A percentile compares a stretch with the other conserved stretches of the same genome.
Evolutionary conservation across 1,140 invertebrate species (phyloP).

Genomic region (Sinonovacula constricta): DNA sequence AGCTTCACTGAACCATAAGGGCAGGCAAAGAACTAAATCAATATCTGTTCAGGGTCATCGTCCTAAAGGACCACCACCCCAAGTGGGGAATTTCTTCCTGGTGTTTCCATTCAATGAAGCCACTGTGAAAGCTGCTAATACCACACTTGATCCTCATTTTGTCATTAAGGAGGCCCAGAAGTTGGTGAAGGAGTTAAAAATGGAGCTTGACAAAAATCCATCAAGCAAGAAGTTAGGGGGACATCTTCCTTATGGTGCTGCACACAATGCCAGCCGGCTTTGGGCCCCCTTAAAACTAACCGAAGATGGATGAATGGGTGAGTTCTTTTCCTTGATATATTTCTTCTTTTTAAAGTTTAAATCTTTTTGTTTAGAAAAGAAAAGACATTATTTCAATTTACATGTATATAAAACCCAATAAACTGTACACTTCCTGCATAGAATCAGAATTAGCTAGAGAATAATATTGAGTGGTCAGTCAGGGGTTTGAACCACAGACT

Average conservation of each 20-base stretch:
- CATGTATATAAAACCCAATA: too few species aligned
- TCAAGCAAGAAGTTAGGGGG: conserved; percentile 47
- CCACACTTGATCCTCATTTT: conserved; percentile 62
- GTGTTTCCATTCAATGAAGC: conserved; percentile 74
- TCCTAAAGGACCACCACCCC: conserved; percentile 55
- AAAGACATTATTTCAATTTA: too few species aligned
- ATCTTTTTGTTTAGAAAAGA: too few species aligned
- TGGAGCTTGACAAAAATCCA: conserved; percentile 44
- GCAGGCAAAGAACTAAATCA: conserved; percentile 13
- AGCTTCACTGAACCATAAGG: not conserved
- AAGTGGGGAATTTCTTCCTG: conserved; percentile 70
- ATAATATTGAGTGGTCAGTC: too few species aligned
- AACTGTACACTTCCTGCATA: too few species aligned
- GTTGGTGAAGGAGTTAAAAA: conserved; percentile 56
- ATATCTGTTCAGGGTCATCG: conserved; percentile 12
- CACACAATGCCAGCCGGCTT: conserved; percentile 35
- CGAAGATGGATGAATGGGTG: too few species aligned
- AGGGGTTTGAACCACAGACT: too few species aligned
- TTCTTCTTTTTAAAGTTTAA: too few species aligned
- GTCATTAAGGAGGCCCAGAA: conserved; percentile 67
- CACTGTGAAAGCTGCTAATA: conserved; percentile 60
- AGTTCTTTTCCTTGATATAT: too few species aligned
- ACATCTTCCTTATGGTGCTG: conserved; percentile 50
- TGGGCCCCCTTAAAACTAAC: too few species aligned
- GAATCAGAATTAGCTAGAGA: too few species aligned